Evolutionary conservation across 1,140 invertebrate species (phyloP).

Genomic region (Mya arenaria): DNA sequence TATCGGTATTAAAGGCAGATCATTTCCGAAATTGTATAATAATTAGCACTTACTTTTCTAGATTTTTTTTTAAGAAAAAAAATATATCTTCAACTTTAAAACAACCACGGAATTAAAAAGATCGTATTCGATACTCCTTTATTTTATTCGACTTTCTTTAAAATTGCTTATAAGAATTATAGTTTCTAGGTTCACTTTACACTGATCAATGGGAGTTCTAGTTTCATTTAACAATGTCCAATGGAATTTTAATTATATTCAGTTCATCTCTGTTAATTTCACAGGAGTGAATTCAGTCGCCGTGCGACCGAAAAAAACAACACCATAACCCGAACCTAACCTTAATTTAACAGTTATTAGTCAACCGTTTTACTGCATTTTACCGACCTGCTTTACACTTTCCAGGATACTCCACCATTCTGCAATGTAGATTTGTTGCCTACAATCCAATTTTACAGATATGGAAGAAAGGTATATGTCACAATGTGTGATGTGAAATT

Average conservation of each 20-base stretch:
- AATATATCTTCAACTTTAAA: too few species aligned
- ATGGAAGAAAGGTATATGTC: constrained; percentile 20
- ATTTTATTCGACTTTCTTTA: too few species aligned
- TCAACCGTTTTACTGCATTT: neutral
- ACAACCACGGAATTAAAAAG: too few species aligned
- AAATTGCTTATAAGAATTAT: too few species aligned
- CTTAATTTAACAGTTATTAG: neutral
- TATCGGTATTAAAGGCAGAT: too few species aligned
- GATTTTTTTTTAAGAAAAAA: too few species aligned
- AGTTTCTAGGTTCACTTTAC: too few species aligned
- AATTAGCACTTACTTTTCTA: too few species aligned
- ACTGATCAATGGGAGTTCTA: too few species aligned
- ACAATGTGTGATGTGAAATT: neutral
- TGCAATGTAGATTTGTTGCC: constrained; percentile 40
- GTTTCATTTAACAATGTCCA: neutral
- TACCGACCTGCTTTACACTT: neutral
- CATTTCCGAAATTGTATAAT: too few species aligned
- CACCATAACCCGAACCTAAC: neutral
- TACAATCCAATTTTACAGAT: constrained; percentile 49
- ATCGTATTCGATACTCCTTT: too few species aligned
- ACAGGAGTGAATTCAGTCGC: neutral
- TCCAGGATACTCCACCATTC: constrained; percentile 43
- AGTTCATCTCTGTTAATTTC: too few species aligned
- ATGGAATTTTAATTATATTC: neutral
- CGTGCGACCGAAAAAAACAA: neutral